These are phyloP conservation scores for Drosophila fungiperda DNA, from an alignment of 2,888 invertebrate genomes.

Conservation along the genomic window DNA sequence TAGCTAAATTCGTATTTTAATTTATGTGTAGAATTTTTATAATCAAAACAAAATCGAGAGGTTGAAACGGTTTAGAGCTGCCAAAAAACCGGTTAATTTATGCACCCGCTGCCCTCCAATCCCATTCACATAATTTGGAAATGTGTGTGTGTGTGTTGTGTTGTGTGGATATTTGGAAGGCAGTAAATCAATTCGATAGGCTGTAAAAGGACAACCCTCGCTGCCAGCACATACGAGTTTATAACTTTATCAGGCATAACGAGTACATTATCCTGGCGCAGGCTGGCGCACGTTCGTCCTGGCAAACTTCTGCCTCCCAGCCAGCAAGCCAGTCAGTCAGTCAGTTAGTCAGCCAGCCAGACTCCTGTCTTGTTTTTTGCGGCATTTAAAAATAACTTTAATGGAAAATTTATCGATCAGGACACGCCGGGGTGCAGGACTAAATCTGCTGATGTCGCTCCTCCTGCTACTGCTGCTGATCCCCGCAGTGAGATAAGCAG, in stretches of 20 bases:
- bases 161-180: constrained; percentile 58
- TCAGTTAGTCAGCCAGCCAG: constrained; percentile 2
- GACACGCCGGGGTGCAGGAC: constrained; percentile 43
- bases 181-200: constrained; percentile 76
- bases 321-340: neutral
- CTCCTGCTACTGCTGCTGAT: constrained; percentile 41
- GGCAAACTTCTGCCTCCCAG: constrained; percentile 9
- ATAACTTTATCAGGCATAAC: constrained; percentile 83
- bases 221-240: constrained; percentile 74
- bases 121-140: constrained; percentile 5
- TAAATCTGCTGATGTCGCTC: constrained; percentile 23
- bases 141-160: constrained; percentile 16
- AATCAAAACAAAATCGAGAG: neutral
- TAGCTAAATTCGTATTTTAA: neutral
- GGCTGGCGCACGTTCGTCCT: constrained; percentile 66
- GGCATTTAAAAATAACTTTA: constrained; percentile 83
- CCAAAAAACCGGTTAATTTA: constrained; percentile 19
- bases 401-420: constrained; percentile 85
- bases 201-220: constrained; percentile 46
- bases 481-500: constrained; percentile 62
- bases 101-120: constrained; percentile 4
- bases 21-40: neutral
- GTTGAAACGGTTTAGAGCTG: constrained; percentile 6
- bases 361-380: constrained; percentile 65
- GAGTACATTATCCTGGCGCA: constrained; percentile 82